Base-by-base conservation (phyloP, 2,888 invertebrate genomes). In the Metallyticus violacea region DNA sequence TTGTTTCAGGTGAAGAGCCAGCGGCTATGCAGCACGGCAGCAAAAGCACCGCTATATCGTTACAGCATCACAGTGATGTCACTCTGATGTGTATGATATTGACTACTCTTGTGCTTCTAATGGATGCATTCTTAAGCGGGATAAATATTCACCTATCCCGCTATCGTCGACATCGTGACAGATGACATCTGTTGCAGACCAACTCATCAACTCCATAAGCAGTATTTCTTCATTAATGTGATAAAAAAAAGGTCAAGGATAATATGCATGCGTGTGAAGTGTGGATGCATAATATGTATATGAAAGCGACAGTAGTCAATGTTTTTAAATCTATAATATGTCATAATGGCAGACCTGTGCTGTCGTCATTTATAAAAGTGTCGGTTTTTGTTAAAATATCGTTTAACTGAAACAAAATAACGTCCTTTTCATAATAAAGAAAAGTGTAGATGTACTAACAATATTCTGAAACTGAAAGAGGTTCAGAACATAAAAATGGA, bases 11-110 rank as follows among this genome's bases (percentile, higher is more conserved):
- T 91, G 95, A 95, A 91, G 95, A 95, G 78, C 95, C 95, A 88
- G 95, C 95, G 29, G 95, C 95, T 0, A 95, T 95, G 95, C 95
- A 95, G 90, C 95, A 95, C 89, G 95, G 95, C 79, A 95, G 95
- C 91, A 94, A 93, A 79, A 88, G 88, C 85, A 77, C 6, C 40
- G 22, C 40, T 9, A 62, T 62, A 62, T 62, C 40, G 22, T 15
- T 62, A 15, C 40, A 62, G 3, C 40, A 62, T 15, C 40, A 15
- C 40, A 15, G 40, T 62, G 40, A 62, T 22, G 40, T 62, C 40
- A 62, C 40, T 62, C 40, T 62, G 40, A 9, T 62, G 9, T 22
- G 22, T n/a, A n/a, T n/a, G n/a, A n/a, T n/a, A 62, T 22, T 62
- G 40, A 62, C 40, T 62, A 22, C 40, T 15, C 40, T 62, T 9